These are phyloP conservation scores for Lacerta viridis DNA, from an alignment of 2,797 vertebrate genomes.

Conservation along the genomic window DNA sequence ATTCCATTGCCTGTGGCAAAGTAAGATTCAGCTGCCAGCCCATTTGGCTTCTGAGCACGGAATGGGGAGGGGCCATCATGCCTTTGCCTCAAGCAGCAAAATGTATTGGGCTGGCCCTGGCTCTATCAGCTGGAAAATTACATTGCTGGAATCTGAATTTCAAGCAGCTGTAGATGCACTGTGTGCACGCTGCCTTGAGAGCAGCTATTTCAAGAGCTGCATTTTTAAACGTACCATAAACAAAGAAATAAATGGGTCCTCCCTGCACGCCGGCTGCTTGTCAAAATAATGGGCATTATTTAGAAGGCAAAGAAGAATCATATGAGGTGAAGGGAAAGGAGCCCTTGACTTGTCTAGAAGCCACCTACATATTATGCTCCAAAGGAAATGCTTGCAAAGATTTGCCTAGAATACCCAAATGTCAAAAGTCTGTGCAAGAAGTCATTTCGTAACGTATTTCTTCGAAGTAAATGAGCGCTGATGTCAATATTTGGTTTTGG, in stretches of 20 bases:
- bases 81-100: background rate
- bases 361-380: slow-evolving; percentile 27
- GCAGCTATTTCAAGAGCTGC: background rate
- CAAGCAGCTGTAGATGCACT: background rate
- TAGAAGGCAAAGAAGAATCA: background rate
- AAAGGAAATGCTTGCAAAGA: slow-evolving; percentile 23
- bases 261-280: background rate
- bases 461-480: slow-evolving; percentile 58
- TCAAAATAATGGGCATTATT: background rate
- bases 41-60: too few species aligned
- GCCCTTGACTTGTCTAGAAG: slow-evolving; percentile 27
- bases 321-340: background rate
- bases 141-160: background rate
- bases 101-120: background rate
- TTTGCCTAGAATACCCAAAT: slow-evolving; percentile 57
- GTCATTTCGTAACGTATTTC: slow-evolving; percentile 50
- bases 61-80: too few species aligned
- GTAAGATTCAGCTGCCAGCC: too few species aligned
- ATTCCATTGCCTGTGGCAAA: too few species aligned
- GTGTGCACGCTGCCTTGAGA: background rate
- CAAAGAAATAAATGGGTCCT: background rate
- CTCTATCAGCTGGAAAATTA: background rate
- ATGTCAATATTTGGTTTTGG: slow-evolving; percentile 57
- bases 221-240: background rate
- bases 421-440: slow-evolving; percentile 28